phyloP scores from a whole-genome alignment of 2,888 invertebrate species.

The Megaustenia siamemsis region DNA sequence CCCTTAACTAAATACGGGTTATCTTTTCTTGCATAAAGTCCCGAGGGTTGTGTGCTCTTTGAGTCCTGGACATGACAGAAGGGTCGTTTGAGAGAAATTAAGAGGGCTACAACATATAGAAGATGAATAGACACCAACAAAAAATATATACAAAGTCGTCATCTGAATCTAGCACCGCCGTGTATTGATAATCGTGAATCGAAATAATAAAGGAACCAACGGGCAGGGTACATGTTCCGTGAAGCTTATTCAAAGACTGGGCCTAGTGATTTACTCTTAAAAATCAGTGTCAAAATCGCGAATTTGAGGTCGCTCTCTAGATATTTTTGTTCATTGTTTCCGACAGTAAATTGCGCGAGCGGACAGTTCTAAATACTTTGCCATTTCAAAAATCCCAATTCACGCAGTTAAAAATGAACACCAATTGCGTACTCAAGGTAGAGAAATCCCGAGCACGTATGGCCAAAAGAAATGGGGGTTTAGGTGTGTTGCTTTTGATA shows the following conservation, averaged over 20 bases:
- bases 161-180: background rate
- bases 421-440: background rate
- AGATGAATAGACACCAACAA: background rate
- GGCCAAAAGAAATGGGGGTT: background rate
- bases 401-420: background rate
- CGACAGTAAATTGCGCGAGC: background rate
- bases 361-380: background rate
- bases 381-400: background rate
- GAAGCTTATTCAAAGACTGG: background rate
- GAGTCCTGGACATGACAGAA: background rate
- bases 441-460: background rate
- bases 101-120: background rate
- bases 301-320: conserved; percentile 24
- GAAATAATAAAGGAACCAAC: conserved; percentile 5
- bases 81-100: background rate
- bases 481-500: background rate
- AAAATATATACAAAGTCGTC: background rate
- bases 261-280: background rate
- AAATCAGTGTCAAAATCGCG: conserved; percentile 1
- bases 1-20: conserved; percentile 12
- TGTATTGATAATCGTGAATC: background rate
- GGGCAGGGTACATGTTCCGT: background rate
- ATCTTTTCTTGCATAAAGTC: background rate
- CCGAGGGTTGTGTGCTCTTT: background rate
- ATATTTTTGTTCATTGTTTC: conserved; percentile 15